A percentile compares a stretch with the other conserved stretches of the same genome.
phyloP scores from a whole-genome alignment of 2,888 invertebrate genomes.

The Syrphus vitripennis region DNA sequence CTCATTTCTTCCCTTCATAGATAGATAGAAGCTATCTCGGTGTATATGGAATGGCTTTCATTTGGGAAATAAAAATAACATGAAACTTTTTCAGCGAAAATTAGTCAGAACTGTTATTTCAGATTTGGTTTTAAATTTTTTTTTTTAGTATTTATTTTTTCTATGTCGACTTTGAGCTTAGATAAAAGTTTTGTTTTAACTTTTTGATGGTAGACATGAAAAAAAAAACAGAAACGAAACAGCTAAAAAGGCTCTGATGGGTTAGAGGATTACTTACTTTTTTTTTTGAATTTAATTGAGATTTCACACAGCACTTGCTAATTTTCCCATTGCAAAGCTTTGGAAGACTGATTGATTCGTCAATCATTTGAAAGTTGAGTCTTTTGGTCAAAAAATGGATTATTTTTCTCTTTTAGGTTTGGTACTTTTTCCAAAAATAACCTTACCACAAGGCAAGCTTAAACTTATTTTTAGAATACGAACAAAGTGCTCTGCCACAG shows the following conservation, averaged over 20 bases:
- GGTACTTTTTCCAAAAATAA: too few relatives aligned
- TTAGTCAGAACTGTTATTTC: conserved; percentile 5
- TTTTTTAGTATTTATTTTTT: not conserved
- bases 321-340: not conserved
- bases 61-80: conserved; percentile 14
- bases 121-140: not conserved
- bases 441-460: too few relatives aligned
- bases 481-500: too few relatives aligned
- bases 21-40: not conserved
- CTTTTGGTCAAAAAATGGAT: too few relatives aligned
- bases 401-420: too few relatives aligned
- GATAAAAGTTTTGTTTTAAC: not conserved
- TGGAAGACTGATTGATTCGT: not conserved
- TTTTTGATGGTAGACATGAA: not conserved
- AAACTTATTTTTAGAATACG: too few relatives aligned
- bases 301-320: not conserved
- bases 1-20: not conserved
- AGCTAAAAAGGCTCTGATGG: not conserved
- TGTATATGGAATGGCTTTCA: not conserved
- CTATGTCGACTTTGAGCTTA: not conserved
- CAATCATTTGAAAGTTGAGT: not conserved
- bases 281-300: not conserved
- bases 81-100: conserved; percentile 6
- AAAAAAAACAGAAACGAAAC: not conserved
- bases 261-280: not conserved